Evolutionary conservation across 2,888 invertebrate species (phyloP).

Genomic region (Scelioninae gen. 2): DNA sequence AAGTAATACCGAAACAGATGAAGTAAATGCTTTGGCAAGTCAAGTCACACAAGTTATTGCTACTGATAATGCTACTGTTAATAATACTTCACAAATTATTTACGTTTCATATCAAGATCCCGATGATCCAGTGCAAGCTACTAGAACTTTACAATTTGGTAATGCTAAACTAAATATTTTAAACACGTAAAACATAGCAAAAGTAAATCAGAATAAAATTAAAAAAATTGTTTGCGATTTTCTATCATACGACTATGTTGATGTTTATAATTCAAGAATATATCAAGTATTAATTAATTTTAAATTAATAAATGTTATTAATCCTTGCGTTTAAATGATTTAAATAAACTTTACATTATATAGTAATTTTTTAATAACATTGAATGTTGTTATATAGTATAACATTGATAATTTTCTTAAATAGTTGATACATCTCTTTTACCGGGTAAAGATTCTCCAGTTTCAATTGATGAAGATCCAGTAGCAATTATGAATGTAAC

Average conservation of each 20-base stretch:
- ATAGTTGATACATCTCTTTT: constrained; percentile 68
- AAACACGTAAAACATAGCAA: no score
- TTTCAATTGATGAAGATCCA: constrained; percentile 60
- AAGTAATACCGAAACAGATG: constrained; percentile 65
- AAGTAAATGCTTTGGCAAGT: constrained; percentile 63
- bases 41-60: constrained; percentile 70
- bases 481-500: constrained; percentile 66
- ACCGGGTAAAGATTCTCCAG: constrained; percentile 61
- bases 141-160: constrained; percentile 73
- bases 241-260: no score
- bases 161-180: no score
- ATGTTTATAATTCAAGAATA: no score
- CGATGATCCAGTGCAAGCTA: constrained; percentile 73
- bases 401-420: background rate
- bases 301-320: no score
- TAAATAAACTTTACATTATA: constrained; percentile 5
- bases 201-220: no score
- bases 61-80: constrained; percentile 68
- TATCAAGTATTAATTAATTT: background rate
- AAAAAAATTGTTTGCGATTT: no score
- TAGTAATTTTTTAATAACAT: background rate
- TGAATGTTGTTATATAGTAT: background rate
- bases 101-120: constrained; percentile 77
- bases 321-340: no score
- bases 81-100: constrained; percentile 75